Evolutionary conservation across 1,140 invertebrate genomes (phyloP).

Genomic region (Xylocopa sonorina): DNA sequence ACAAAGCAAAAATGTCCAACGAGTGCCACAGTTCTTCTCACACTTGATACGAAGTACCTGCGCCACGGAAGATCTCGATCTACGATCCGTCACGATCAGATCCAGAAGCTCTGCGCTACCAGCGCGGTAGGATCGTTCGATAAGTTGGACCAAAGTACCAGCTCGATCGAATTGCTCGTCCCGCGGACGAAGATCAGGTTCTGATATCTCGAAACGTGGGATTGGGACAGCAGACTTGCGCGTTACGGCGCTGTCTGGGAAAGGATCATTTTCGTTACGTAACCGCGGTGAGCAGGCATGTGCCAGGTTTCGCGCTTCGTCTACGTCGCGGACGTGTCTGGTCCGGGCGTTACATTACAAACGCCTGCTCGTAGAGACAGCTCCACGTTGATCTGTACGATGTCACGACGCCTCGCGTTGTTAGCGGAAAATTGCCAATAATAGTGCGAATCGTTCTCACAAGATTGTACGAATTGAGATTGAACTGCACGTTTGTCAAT

Average conservation of each 20-base stretch:
- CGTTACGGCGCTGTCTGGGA: constrained; percentile 14
- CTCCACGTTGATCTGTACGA: constrained; percentile 4
- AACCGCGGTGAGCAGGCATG: constrained; percentile 9
- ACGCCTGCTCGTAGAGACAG: constrained; percentile 17
- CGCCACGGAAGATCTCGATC: too few relatives aligned
- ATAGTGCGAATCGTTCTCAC: too few relatives aligned
- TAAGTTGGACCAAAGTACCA: not conserved
- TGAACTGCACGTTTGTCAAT: not conserved
- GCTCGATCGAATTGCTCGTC: not conserved
- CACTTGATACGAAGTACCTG: too few relatives aligned
- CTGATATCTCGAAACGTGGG: constrained; percentile 24
- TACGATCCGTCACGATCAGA: too few relatives aligned
- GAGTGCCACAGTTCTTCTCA: too few relatives aligned
- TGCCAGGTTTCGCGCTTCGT: constrained; percentile 31
- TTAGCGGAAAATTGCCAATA: constrained; percentile 6
- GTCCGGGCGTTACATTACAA: constrained; percentile 1
- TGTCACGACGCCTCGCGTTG: constrained; percentile 10
- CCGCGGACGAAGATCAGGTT: not conserved
- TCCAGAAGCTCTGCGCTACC: not conserved
- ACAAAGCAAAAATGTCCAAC: too few relatives aligned
- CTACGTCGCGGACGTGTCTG: constrained; percentile 12
- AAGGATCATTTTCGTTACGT: constrained; percentile 34
- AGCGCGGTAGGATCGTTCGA: too few relatives aligned
- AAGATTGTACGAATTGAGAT: not conserved
- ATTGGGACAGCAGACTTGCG: constrained; percentile 17